A percentile compares a stretch with the other conserved stretches of the same genome.
Evolutionary conservation across 1,140 invertebrate genomes (phyloP).

Genomic region (Penaeus vannamei): DNA sequence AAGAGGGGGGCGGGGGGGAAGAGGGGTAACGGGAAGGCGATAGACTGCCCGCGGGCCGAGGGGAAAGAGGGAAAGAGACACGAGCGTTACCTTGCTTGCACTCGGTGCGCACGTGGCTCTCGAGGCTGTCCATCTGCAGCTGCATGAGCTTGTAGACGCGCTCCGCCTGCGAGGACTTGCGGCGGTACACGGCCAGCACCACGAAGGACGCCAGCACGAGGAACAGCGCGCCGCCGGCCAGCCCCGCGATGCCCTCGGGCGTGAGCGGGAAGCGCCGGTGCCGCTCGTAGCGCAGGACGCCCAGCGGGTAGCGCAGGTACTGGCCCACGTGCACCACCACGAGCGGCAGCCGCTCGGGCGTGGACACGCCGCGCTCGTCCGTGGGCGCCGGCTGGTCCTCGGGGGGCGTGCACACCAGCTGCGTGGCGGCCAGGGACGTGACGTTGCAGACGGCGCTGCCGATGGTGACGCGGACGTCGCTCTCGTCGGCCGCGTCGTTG

Average conservation of each 20-base stretch:
- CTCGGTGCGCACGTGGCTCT: conserved; percentile 97
- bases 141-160: conserved; percentile 97
- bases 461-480: conserved; percentile 94
- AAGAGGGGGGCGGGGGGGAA: too few species aligned
- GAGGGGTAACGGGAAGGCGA: too few species aligned
- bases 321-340: conserved; percentile 92
- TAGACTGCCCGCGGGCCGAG: too few species aligned
- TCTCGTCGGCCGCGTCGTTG: conserved; percentile 91
- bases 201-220: conserved; percentile 88
- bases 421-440: conserved; percentile 88
- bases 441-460: conserved; percentile 91
- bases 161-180: conserved; percentile 95
- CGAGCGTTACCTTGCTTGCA: conserved; percentile 86
- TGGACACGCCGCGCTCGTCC: conserved; percentile 87
- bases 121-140: conserved; percentile 99
- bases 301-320: conserved; percentile 87
- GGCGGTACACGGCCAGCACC: conserved; percentile 88
- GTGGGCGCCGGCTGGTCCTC: conserved; percentile 87
- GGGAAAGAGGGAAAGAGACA: not conserved
- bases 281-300: conserved; percentile 74
- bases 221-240: conserved; percentile 85
- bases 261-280: conserved; percentile 82
- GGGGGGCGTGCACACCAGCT: conserved; percentile 92
- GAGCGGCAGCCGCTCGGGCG: conserved; percentile 83
- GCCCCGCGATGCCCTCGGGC: conserved; percentile 88